Evolutionary conservation across 1,140 invertebrate species (phyloP).

Genomic region (Tachypleus tridentatus): DNA sequence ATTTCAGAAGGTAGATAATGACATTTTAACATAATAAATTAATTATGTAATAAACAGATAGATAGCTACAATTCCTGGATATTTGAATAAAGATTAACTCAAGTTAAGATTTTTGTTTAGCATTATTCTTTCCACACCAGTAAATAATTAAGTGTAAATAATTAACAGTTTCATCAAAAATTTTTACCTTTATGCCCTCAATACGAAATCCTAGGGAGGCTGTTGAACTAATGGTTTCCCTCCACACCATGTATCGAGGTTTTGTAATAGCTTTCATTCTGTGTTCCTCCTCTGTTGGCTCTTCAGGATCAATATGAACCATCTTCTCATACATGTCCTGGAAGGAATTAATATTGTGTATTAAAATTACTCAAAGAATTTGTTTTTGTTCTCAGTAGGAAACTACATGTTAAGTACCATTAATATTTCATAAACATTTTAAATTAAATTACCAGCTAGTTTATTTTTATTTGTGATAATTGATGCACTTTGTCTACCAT

Average conservation of each 20-base stretch:
- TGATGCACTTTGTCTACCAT: no score
- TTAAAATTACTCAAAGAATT: no score
- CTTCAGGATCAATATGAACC: conserved; percentile 81
- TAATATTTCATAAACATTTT: no score
- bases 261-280: conserved; percentile 80
- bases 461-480: no score
- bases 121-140: not conserved
- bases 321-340: conserved; percentile 98
- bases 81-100: not conserved
- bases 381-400: no score
- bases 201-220: conserved; percentile 89
- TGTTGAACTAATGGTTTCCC: conserved; percentile 92
- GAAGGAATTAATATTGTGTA: conserved; percentile 10
- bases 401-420: no score
- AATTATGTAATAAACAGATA: no score
- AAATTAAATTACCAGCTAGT: no score
- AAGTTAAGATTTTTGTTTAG: not conserved
- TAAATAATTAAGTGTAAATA: not conserved
- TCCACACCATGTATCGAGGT: conserved; percentile 92
- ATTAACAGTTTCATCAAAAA: not conserved
- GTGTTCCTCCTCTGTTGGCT: conserved; percentile 81
- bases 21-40: no score
- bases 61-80: no score
- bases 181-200: conserved; percentile 64
- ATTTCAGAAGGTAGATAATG: no score